Evolutionary conservation across 2,888 invertebrate genomes (phyloP), one percentile per base, ranked within the genome.

Genomic region (Pasiphila rectangulata): DNA sequence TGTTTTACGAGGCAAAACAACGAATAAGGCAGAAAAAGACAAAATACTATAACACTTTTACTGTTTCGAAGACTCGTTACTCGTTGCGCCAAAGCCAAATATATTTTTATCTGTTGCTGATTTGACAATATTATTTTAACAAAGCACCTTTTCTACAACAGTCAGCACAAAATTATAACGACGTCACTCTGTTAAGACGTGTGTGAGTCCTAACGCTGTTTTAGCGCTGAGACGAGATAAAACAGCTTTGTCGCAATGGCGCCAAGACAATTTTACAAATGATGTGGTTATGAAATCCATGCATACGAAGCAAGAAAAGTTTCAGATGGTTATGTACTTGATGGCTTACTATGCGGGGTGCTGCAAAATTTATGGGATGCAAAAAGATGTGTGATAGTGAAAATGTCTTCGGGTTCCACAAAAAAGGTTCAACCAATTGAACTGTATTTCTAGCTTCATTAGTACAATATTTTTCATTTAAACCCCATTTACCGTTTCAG

Each of bases 211-310:
- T 17, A 2, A n/a, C n/a, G 32, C 17, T 9, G 17, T 21, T 35
- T 19, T 21, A 27, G 34, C 17, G 36, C n/a, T n/a, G n/a, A n/a
- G n/a, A n/a, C n/a, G n/a, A n/a, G n/a, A n/a, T n/a, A n/a, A n/a
- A n/a, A n/a, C n/a, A n/a, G 40, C 25, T 29, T 44, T 17, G 17
- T 17, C 29, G 24, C 32, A 42, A 40, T 43, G 13, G 35, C 27
- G 35, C 29, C 29, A 43, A 37, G 46, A 41, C 46, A 41, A 41
- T 46, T 29, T 30, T 19, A 24, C 35, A 46, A 46, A 46, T 46
- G 35, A 35, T 35, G 34, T 40, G 25, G 19, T n/a, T n/a, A n/a
- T 40, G 40, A 36, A 44, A 38, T 41, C 19, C 24, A n/a, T 23
- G 13, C 30, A 36, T 25, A 29, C 20, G 29, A 23, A 16, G 29